Evolutionary conservation across 2,888 invertebrate species (phyloP).

Genomic region (Cetonia aurata): DNA sequence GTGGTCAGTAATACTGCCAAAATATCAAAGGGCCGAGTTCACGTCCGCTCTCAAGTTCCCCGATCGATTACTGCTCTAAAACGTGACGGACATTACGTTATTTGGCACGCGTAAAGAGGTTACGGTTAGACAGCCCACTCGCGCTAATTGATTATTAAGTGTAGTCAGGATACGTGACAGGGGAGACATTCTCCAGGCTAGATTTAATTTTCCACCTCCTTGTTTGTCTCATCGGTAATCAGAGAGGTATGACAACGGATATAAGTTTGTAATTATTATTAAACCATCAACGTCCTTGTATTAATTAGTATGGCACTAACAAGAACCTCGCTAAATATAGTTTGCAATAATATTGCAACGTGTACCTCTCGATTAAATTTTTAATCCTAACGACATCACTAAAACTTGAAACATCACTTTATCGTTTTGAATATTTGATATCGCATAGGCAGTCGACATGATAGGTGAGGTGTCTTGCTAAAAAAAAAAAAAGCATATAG

Average conservation of each 20-base stretch:
- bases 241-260: too few species aligned
- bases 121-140: slow-evolving; percentile 26
- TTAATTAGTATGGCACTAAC: too few species aligned
- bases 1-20: slow-evolving; percentile 16
- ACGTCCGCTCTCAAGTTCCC: slow-evolving; percentile 1
- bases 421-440: too few species aligned
- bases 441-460: too few species aligned
- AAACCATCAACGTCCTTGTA: too few species aligned
- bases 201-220: slow-evolving; percentile 18
- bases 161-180: slow-evolving; percentile 23
- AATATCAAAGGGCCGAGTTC: slow-evolving; percentile 6
- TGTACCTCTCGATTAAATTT: too few species aligned
- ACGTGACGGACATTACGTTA: background rate
- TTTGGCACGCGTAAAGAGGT: slow-evolving; percentile 24
- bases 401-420: too few species aligned
- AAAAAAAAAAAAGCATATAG: background rate
- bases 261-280: too few species aligned
- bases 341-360: too few species aligned
- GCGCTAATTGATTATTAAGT: slow-evolving; percentile 26
- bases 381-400: too few species aligned
- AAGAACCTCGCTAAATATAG: too few species aligned
- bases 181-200: background rate
- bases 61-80: slow-evolving; percentile 5
- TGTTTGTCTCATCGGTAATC: background rate
- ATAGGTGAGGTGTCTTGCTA: too few species aligned